Conservation (phyloP, 2,797 vertebrate genomes). For the Liasis olivaceus region DNA sequence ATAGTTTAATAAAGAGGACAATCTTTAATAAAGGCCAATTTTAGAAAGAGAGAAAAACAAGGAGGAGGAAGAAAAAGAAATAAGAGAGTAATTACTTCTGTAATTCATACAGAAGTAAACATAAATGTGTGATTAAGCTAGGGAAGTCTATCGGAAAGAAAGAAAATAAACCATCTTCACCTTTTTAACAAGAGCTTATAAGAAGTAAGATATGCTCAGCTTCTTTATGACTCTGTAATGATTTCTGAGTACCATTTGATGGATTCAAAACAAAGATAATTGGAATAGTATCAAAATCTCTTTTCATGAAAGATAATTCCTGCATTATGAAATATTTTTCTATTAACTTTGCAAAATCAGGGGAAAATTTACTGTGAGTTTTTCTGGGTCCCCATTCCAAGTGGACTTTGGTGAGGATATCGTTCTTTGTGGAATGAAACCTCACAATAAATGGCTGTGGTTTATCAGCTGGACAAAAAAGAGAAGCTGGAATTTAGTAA, state of each 20-base stretch:
- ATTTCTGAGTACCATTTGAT: not conserved
- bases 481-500: not conserved
- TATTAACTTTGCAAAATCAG: not conserved
- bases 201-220: not conserved
- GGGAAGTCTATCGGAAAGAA: no score
- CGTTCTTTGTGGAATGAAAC: not conserved
- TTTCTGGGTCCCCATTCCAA: not conserved
- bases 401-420: not conserved
- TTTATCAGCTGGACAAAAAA: not conserved
- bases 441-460: not conserved
- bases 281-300: not conserved
- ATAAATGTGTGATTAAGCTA: not conserved
- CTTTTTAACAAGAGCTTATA: not conserved
- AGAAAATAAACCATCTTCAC: not conserved
- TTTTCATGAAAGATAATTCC: not conserved
- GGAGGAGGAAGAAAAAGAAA: not conserved
- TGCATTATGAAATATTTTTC: not conserved
- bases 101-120: not conserved
- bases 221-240: not conserved
- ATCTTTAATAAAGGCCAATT: not conserved
- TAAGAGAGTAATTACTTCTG: not conserved
- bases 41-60: not conserved
- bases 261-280: not conserved
- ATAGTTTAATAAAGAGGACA: not conserved
- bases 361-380: not conserved